Percentiles rank a stretch among this genome's conserved stretches.
phyloP scores from a whole-genome alignment of 2,888 invertebrate species.

The Mythimna vitellina region DNA sequence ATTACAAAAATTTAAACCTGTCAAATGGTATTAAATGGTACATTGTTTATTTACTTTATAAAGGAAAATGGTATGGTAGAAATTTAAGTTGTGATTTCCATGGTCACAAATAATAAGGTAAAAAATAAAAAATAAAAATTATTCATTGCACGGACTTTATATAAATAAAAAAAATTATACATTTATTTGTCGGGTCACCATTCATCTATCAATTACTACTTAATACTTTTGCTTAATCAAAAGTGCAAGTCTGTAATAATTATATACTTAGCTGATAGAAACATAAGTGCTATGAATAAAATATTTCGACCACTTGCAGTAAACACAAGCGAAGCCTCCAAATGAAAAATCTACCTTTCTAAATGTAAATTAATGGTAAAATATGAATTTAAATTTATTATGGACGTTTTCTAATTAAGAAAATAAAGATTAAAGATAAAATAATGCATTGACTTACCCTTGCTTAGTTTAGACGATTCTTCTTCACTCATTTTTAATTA shows the following conservation, averaged over 20 bases:
- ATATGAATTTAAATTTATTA: not conserved
- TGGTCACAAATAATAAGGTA: too few species aligned
- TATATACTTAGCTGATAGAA: not conserved
- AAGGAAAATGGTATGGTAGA: not conserved
- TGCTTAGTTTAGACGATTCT: slow-evolving; percentile 29
- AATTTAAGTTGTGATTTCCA: not conserved
- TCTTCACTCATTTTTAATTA: slow-evolving; percentile 40
- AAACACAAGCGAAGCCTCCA: not conserved
- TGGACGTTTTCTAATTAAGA: not conserved
- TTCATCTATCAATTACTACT: not conserved
- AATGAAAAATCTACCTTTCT: not conserved
- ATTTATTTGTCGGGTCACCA: too few species aligned
- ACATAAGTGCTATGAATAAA: too few species aligned
- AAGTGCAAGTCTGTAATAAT: not conserved
- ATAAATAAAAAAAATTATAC: not conserved
- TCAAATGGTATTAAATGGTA: not conserved
- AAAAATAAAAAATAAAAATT: too few species aligned
- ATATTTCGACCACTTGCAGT: too few species aligned
- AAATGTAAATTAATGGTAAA: not conserved
- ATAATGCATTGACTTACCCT: slow-evolving; percentile 34
- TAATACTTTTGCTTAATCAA: not conserved
- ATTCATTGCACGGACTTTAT: not conserved
- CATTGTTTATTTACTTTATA: not conserved
- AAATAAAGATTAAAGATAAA: not conserved
- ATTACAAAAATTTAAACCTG: too few species aligned